Base-by-base conservation (phyloP, 2,797 vertebrate genomes). In the Toxotes lorentzi region DNA sequence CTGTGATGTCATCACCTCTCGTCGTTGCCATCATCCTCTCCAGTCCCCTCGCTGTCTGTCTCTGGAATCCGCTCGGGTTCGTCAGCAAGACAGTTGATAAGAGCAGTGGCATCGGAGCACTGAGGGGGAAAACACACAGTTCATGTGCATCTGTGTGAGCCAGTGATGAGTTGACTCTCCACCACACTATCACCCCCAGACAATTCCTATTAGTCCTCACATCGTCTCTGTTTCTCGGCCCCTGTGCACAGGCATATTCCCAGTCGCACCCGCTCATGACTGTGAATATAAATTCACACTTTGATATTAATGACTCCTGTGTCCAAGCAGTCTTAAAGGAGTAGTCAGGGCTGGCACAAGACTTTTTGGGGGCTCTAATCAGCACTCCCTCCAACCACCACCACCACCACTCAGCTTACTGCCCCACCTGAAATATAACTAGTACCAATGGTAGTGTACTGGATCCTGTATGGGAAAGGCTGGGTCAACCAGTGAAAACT, bases 1-100 rank as follows among this genome's bases (percentile, higher is more conserved):
- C 45, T 61, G 51, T 91, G 88, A 89, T 78, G 90, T 90, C 88
- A 82, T 56, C 34, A 5, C 40, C 34, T 3, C 74, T 35, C 51
- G 24, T 43, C 14, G 58, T 35, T 69, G 64, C 67, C 80, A 73
- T 77, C 71, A 11, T 57, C 68, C 64, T 43, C 64, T 17, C 57
- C 51, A 24, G 56, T 57, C 21, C 21, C 63, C 40, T 57, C 27
- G 40, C 59, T 14, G 34, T 73, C 54, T 21, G n/a, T 79, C 78
- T 35, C 24, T 61, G 45, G 10, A 11, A 43, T 70, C 48, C 48
- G 21, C 47, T 70, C n/a, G 2, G 38, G 54, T 60, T 5, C 43
- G 50, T 19, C 30, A 47, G 32, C 35, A 53, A 70, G 34, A 48
- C 66, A 59, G 70, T 32, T 10, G 30, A 41, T 6, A 17, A 19